These are phyloP conservation scores for Nematostella vectensis DNA, from an alignment of 92 coral and sea anemone genomes.

Conservation along the genomic window DNA sequence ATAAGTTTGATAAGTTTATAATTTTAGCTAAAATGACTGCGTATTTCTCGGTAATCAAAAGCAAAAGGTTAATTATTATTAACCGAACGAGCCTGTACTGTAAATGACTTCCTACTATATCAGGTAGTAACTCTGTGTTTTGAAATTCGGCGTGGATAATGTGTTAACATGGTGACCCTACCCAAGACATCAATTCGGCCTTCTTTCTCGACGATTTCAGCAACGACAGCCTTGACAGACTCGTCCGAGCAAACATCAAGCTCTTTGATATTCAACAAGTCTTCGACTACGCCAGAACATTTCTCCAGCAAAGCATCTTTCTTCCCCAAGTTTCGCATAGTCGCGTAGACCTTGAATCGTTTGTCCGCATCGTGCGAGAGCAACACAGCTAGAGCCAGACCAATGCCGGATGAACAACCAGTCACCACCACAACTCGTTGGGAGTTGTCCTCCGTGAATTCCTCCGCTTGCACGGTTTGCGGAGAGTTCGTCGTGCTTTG, in stretches of 20 bases:
- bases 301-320: constrained; percentile 48
- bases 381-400: constrained; percentile 64
- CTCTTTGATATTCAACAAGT: constrained; percentile 53
- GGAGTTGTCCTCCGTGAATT: constrained; percentile 16
- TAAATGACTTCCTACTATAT: no score
- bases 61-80: no score
- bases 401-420: constrained; percentile 90
- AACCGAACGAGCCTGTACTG: no score
- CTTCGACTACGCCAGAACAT: constrained; percentile 45
- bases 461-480: constrained; percentile 2
- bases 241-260: constrained; percentile 87
- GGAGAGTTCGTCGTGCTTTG: background rate
- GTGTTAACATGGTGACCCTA: no score
- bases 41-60: no score
- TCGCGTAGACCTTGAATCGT: constrained; percentile 92
- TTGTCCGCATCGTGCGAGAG: constrained; percentile 69
- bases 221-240: constrained; percentile 57
- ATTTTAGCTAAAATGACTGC: no score
- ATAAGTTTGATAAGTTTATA: no score
- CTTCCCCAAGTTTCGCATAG: constrained; percentile 75
- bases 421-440: constrained; percentile 70
- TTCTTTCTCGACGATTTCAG: constrained; percentile 56
- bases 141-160: no score
- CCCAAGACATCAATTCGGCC: constrained; percentile 76
- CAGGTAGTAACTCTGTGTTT: no score